phyloP scores from a whole-genome alignment of 2,113 vertebrate species.

The Campylorhamphus procurvoides region DNA sequence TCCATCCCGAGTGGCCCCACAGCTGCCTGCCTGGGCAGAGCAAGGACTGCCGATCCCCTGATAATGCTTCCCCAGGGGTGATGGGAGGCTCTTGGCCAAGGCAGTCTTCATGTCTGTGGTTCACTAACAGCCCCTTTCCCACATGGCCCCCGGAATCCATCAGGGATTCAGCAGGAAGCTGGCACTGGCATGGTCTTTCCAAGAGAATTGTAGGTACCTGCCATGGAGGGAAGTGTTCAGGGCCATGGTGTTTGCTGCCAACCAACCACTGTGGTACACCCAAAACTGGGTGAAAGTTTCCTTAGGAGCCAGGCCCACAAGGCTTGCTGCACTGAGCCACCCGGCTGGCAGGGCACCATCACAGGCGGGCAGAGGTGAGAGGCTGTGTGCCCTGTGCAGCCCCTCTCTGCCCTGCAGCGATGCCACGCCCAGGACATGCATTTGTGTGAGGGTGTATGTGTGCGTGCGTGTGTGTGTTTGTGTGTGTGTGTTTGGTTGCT shows the following conservation, averaged over 20 bases:
- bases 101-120: neutral
- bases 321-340: neutral
- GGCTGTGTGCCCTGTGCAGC: neutral
- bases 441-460: too few relatives aligned
- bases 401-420: rapidly evolving
- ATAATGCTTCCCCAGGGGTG: rapidly evolving
- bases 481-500: neutral
- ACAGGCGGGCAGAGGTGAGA: rapidly evolving
- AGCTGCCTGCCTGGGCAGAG: rapidly evolving
- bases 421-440: rapidly evolving
- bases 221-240: neutral
- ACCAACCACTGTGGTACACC: neutral
- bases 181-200: rapidly evolving
- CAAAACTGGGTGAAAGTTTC: neutral
- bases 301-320: neutral
- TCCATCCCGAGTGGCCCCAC: rapidly evolving
- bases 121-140: neutral
- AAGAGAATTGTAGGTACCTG: neutral
- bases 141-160: rapidly evolving
- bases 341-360: neutral
- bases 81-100: neutral
- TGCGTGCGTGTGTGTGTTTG: too few relatives aligned
- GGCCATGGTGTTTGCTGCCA: neutral
- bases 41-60: rapidly evolving
- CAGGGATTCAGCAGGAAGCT: neutral